Percentiles rank a stretch among this genome's conserved stretches.
These are phyloP conservation scores for Dicroscelio sp. DNA, from an alignment of 2,888 invertebrate genomes.

Conservation along the genomic window DNA sequence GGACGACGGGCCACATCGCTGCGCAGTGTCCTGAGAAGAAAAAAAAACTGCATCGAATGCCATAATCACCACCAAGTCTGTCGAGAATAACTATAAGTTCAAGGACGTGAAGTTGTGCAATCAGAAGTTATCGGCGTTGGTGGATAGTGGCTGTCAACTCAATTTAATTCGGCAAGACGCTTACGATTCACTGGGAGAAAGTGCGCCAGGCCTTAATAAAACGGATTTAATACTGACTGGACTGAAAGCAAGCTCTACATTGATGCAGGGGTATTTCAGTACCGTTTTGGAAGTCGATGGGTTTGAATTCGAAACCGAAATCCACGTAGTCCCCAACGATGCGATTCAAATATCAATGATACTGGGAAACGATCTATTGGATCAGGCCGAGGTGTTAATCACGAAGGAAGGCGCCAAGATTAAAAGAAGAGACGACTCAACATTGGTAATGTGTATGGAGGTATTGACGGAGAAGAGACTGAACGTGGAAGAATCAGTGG, in stretches of 20 bases:
- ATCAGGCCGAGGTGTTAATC: constrained; percentile 38
- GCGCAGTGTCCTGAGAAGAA: no score
- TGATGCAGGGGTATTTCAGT: neutral
- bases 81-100: neutral
- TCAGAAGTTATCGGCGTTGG: constrained; percentile 8
- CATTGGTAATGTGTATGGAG: constrained; percentile 6
- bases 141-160: constrained; percentile 42
- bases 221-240: constrained; percentile 6
- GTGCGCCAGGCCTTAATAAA: neutral
- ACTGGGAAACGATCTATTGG: constrained; percentile 56
- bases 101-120: constrained; percentile 48
- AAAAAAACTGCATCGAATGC: neutral
- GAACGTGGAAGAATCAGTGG: neutral
- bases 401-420: neutral
- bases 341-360: constrained; percentile 39
- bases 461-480: neutral
- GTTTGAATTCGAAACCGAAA: neutral
- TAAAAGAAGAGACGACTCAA: neutral
- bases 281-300: constrained; percentile 14
- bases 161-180: neutral
- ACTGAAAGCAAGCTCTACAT: neutral
- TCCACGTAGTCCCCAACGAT: constrained; percentile 49
- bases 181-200: neutral
- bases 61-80: neutral
- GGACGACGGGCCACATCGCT: no score